Conservation (phyloP, 2,113 vertebrate genomes). For the Falco punctatus region DNA sequence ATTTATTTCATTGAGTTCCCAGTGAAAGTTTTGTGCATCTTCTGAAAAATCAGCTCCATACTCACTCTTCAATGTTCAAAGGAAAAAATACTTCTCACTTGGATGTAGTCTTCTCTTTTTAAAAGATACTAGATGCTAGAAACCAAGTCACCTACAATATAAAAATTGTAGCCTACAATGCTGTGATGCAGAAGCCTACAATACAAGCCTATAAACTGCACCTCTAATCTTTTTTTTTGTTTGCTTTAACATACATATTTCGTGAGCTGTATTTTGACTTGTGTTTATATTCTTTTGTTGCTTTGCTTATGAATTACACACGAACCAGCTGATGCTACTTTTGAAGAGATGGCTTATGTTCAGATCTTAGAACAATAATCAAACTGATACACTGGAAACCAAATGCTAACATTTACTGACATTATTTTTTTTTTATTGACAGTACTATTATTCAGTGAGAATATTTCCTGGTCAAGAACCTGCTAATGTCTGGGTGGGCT, state of each 20-base stretch:
- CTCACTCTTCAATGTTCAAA: background rate
- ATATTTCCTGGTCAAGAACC: conserved; percentile 97
- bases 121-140: background rate
- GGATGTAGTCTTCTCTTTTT: background rate
- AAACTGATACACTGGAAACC: background rate
- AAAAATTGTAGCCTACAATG: background rate
- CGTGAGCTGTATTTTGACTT: background rate
- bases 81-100: background rate
- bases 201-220: rapidly evolving
- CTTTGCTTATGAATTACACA: background rate
- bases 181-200: background rate
- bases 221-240: background rate
- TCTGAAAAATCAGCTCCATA: background rate
- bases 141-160: background rate
- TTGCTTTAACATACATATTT: background rate
- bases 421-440: conserved; percentile 3
- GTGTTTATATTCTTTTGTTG: background rate
- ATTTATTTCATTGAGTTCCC: background rate
- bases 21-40: background rate
- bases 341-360: background rate
- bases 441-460: conserved; percentile 95
- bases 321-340: background rate
- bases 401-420: background rate
- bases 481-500: conserved; percentile 94
- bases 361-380: background rate